Base-by-base conservation (phyloP, 2,888 invertebrate genomes). In the Molanna angustata region DNA sequence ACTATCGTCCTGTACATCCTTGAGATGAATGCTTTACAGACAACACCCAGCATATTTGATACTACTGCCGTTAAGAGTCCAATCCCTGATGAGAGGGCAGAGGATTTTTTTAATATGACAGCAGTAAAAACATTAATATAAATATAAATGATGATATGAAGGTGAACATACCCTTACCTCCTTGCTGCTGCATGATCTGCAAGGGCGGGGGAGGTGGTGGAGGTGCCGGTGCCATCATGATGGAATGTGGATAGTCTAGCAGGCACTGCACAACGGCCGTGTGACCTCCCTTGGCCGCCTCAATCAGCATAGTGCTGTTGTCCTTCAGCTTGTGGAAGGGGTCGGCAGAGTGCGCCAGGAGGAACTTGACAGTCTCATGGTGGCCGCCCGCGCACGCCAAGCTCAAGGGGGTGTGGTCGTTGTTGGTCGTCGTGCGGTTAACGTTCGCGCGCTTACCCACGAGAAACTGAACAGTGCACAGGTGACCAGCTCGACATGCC, bases 271-370 rank as follows among this genome's bases (percentile, higher is more conserved):
- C 97, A 53, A 99, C 95, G 61, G 86, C 86, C 17, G 95, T 94
- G 73, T 98, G 97, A 0, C 98, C 98, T 44, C 97, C 96, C 74
- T 96, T 96, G 42, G 98, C 92, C 45, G 97, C 98, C 74, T 99
- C 98, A 64, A 99, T 97, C 62, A 99, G 80, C 88, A 97, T 98
- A 49, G 96, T 97, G 56, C 95, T 94, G 71, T 96, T 96, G 75
- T 99, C 98, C 80, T 97, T 96, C 45, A 99, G 83, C 75, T 94
- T 95, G 76, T 96, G 93, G 72, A 91, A 91, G 44, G 95, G 94
- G 78, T 98, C 94, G 37, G 96, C 96, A 63, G 92, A 89, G 73
- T 92, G 88, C 48, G 90, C 85, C 57, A 99, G 80, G 60, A 99
- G 79, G 65, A 93, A 79, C 75, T 97, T 94, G 18, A 97, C 97